Percentiles rank a stretch among this genome's conserved stretches.
Evolutionary conservation across 1,140 invertebrate species (phyloP).

Genomic region (Meloidogyne floridensis): DNA sequence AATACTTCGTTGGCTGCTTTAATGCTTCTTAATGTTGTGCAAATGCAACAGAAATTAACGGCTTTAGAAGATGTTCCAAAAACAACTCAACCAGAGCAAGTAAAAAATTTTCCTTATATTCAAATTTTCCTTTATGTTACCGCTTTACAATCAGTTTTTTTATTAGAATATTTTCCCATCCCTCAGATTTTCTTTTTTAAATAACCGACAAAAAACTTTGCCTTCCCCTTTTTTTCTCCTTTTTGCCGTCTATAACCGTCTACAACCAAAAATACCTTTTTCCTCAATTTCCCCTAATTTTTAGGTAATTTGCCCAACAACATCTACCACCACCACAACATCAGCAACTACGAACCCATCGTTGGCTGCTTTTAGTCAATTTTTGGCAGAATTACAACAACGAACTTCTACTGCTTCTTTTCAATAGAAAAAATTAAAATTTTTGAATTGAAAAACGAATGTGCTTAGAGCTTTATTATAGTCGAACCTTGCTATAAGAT

Average conservation of each 20-base stretch:
- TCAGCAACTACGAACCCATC: not conserved
- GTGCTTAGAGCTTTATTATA: too few relatives aligned
- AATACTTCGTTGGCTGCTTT: conserved; percentile 1
- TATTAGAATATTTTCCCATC: too few relatives aligned
- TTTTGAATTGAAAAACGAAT: too few relatives aligned
- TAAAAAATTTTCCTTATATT: not conserved
- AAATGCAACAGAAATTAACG: not conserved
- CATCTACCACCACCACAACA: not conserved
- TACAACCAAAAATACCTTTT: too few relatives aligned
- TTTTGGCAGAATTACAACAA: not conserved
- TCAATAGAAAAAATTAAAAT: not conserved
- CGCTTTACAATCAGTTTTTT: too few relatives aligned
- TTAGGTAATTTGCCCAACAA: not conserved
- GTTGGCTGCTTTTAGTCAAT: not conserved
- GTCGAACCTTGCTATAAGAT: too few relatives aligned
- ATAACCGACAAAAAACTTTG: too few relatives aligned
- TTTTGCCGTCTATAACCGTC: too few relatives aligned
- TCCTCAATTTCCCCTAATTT: not conserved
- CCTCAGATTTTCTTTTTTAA: too few relatives aligned
- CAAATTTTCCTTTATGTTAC: not conserved
- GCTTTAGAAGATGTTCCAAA: not conserved
- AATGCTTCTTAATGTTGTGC: not conserved
- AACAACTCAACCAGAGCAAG: not conserved
- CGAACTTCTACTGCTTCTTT: not conserved
- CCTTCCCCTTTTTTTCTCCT: too few relatives aligned